phyloP scores from a whole-genome alignment of 2,113 vertebrate species.

The Triplophysa tibetana region DNA sequence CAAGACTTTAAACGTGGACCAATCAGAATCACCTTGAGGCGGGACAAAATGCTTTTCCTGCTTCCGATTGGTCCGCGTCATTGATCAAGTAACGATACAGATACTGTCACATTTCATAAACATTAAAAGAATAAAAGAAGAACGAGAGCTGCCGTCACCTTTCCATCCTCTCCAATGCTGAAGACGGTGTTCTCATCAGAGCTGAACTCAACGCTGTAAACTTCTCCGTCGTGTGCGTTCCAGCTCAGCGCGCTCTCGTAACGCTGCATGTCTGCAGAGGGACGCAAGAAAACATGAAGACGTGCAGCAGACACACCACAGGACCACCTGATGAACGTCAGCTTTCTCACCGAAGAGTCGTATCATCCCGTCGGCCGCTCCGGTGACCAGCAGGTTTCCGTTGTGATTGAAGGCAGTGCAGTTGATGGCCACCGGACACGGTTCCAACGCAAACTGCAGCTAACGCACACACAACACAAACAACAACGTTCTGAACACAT shows the following conservation, averaged over 20 bases:
- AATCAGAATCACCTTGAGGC: too few species aligned
- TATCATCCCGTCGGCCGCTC: conserved; percentile 91
- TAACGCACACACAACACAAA: conserved; percentile 53
- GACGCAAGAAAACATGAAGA: neutral
- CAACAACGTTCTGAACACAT: too few species aligned
- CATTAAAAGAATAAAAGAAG: neutral
- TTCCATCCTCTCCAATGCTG: conserved; percentile 93
- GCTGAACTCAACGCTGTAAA: conserved; percentile 98
- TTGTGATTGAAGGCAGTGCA: conserved; percentile 98
- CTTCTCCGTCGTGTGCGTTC: conserved; percentile 90
- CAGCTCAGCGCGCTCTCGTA: conserved; percentile 95
- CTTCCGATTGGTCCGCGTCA: too few species aligned
- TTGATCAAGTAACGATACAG: too few species aligned
- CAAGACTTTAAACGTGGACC: too few species aligned
- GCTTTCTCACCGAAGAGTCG: conserved; percentile 84
- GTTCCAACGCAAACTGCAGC: conserved; percentile 93
- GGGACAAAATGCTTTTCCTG: too few species aligned
- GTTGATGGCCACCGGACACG: conserved; percentile 91
- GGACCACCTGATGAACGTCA: too few species aligned
- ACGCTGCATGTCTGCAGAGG: conserved; percentile 89
- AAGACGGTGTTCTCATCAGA: conserved; percentile 94
- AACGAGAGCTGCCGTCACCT: conserved; percentile 72
- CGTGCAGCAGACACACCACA: neutral
- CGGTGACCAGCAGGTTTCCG: conserved; percentile 92
- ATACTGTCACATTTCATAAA: too few species aligned